Base-by-base conservation (phyloP, 2,888 invertebrate species). In the Erebia epiphron region DNA sequence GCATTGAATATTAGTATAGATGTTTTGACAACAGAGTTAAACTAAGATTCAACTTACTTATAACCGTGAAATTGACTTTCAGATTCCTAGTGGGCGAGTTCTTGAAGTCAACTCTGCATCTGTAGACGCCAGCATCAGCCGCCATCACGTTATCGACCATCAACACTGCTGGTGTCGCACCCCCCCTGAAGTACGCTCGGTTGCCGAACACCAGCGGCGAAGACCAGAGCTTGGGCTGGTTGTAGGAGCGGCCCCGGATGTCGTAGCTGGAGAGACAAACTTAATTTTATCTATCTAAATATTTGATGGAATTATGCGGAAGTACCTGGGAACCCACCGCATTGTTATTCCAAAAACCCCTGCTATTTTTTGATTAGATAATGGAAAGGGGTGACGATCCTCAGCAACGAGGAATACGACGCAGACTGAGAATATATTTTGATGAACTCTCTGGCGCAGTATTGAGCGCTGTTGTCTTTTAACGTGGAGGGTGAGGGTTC, bases 41-140 rank as follows among this genome's bases (percentile, higher is more conserved):
- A 52, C 5, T 52, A 1, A 56, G 26, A 41, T 46, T 35, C 68
- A 78, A 96, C 98, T 97, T 93, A 98, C 98, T 96, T 90, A 98
- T 97, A 82, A 98, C 96, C 82, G 97, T 97, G 84, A 98, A 95
- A 92, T 97, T 97, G 90, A 98, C 97, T 94, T 96, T 96, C 81
- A 97, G 95, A 89, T 98, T 98, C 79, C 97, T 95, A 41, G 98
- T 98, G 2, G 98, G 98, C 18, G 97, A 97, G 85, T 97, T 96
- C 86, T 96, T 97, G 93, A 98, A 98, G 93, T 98, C 98, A 58
- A 98, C 98, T 75, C 98, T 94, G 89, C 98, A 98, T 76, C 97
- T 94, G 90, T 98, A 98, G 64, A 97, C 94, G 58, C 98, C 98
- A 11, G 96, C 97, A 83, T 98, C 98, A 69, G 94, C 94, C 76